Base-by-base conservation (phyloP, 2,797 vertebrate genomes). In the Hoplostethus atlanticus region DNA sequence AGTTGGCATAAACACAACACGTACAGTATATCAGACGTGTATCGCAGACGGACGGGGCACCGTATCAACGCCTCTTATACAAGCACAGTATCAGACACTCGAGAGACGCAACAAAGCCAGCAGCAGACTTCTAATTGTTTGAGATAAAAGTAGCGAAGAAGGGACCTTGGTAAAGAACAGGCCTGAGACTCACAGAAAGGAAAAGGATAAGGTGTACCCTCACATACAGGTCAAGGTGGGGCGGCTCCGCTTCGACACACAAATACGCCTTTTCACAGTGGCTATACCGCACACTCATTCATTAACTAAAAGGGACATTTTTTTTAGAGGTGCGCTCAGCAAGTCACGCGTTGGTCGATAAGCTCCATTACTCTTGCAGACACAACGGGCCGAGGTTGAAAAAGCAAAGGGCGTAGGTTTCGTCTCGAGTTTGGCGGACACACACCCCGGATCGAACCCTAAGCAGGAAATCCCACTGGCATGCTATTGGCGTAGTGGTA, bases 51-150 rank as follows among this genome's bases (percentile, higher is more conserved):
- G 28, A 28, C 2, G 28, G 28, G 28, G 28, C 28, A 28, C 28
- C 28, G 40, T 52, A 44, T 47, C 52, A 56, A 52, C 57, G 57
- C 66, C 60, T 73, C 53, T 64, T 50, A 31, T 65, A 42, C 42
- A 51, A 31, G 64, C 61, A 56, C 56, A 53, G 17, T 77, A 79
- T 80, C 71, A 57, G 52, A 38, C 34, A 17, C 25, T 13, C 16
- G 31, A 42, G 46, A 92, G 88, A 89, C 80, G 52, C 71, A 88
- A 92, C 85, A 92, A 42, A 48, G 50, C 34, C 36, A 74, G 64
- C 53, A 53, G 59, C 62, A 84, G 76, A 80, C 69, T 50, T 63
- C 34, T 65, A 75, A 67, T 64, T 80, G 76, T 78, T 40, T 66
- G 66, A 54, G 28, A 79, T 84, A 87, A 89, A 79, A 76, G 80